Evolutionary conservation across 2,888 invertebrate species (phyloP), one percentile per base, ranked within the genome.

Genomic region (Agrochola lota): DNA sequence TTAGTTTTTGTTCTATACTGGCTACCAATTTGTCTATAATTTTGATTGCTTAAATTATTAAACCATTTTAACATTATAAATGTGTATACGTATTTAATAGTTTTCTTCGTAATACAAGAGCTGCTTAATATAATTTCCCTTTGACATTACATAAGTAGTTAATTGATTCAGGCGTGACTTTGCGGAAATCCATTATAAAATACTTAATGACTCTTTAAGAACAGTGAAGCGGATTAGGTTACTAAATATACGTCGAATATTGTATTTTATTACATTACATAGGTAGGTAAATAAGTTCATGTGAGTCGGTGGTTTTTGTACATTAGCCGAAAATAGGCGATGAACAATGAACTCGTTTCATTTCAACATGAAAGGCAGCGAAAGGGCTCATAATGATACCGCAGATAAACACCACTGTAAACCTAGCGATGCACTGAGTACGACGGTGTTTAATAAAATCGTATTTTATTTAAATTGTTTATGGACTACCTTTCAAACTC

Each of bases 361-460:
- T 88, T 90, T 87, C 81, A 84, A 86, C 85, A 83, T 89, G 87
- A 88, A 90, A 85, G 78, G 81, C 85, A 78, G 74, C 35, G 81
- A 86, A 87, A 85, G 77, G 84, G 83, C 87, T 90, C 88, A 91
- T 91, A 90, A 91, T 84, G 84, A 89, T 85, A 86, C 87, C 89
- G 69, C 85, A 89, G 85, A 90, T 90, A 90, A 88, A 90, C 87
- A 90, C 74, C 82, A 66, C 67, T 17, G 68, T 71, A 15, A 78
- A 23, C n/a, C 0, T n/a, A 12, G 70, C 0, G 69, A 26, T 35
- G 59, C 78, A 88, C 67, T 23, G 62, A 30, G 77, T 30, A 17
- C 23, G 0, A 46, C 6, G 52, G 52, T 20, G 52, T 35, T 60
- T 17, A 3, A 17, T 59, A 17, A 26, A 59, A 7, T 8, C 8